Base-by-base conservation (phyloP, 2,888 invertebrate genomes). In the Ophioninae sp. region DNA sequence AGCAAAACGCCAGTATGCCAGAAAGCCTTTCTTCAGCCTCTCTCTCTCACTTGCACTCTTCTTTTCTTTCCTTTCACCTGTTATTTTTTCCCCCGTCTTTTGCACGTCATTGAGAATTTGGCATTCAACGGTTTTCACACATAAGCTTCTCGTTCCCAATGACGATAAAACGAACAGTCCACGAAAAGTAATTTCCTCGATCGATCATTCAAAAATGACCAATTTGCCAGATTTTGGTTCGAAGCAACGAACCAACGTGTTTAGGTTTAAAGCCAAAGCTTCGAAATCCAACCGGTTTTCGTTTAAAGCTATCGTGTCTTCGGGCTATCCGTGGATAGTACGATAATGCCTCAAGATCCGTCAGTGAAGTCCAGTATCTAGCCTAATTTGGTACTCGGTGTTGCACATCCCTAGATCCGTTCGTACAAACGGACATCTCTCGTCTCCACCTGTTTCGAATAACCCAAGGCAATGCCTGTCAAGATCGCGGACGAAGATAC, bases 1-100 rank as follows among this genome's bases (percentile, higher is more conserved):
- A 57, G 50, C 21, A 69, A 69, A 81, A 73, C 62, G 73, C 77
- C 61, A 41, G 73, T 61, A 73, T 62, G 72, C 68, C 62, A 56
- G 67, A 44, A 64, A 79, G 62, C 50, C 67, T 79, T 74, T 73
- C 61, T 39, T 39, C 50, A 30, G 20, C 41, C 67, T 39, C 61
- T 30, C 41, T 50, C n/a, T 50, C 62, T 21, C 21, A 21, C 30
- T 69, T 69, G n/a, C n/a, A n/a, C n/a, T 69, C n/a, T 13, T 44
- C 41, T 2, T 1, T 41, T 41, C 21, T 41, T 64, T 37, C 30
- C 30, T 0, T 30, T 64, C 17, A 6, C 64, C 30, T 59, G 21
- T 8, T 59, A 8, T 20, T 6, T 20, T 50, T 50, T 50, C 17
- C 13, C 17, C 50, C 5, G 44, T 10, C 44, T 50, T 17, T 50